phyloP scores from a whole-genome alignment of 1,140 invertebrate genomes.

The Saccostrea cuccullata region DNA sequence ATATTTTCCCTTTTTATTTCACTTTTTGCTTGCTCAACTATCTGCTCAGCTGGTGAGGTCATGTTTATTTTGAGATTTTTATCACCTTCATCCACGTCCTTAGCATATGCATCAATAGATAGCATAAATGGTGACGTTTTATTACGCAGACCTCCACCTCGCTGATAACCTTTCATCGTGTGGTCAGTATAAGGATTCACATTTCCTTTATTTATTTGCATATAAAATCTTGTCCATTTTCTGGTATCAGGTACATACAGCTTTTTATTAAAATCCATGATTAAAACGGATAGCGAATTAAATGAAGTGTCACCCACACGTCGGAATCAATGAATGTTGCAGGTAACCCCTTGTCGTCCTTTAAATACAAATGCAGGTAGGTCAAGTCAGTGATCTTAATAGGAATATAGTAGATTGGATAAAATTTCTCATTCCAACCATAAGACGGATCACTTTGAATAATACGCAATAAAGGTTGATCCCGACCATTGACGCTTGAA shows the following conservation, averaged over 20 bases:
- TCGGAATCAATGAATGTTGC: conserved; percentile 18
- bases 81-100: not conserved
- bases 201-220: not conserved
- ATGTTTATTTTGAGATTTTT: not conserved
- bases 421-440: conserved; percentile 25
- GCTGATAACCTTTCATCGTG: conserved; percentile 19
- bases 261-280: not conserved
- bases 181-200: conserved; percentile 16
- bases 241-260: conserved; percentile 9
- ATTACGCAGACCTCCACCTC: conserved; percentile 3
- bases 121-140: conserved; percentile 24
- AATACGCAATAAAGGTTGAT: not conserved
- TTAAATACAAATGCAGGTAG: too few relatives aligned
- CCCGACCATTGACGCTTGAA: conserved; percentile 5
- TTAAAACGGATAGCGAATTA: conserved; percentile 37
- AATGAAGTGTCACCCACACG: conserved; percentile 40
- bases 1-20: not conserved
- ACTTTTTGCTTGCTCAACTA: conserved; percentile 45
- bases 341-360: not conserved
- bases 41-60: conserved; percentile 34
- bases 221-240: conserved; percentile 30
- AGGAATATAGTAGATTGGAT: conserved; percentile 21
- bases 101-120: conserved; percentile 16
- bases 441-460: not conserved
- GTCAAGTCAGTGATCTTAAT: too few relatives aligned